Conservation (phyloP, 2,888 invertebrate genomes). For the Xestia sexstrigata region DNA sequence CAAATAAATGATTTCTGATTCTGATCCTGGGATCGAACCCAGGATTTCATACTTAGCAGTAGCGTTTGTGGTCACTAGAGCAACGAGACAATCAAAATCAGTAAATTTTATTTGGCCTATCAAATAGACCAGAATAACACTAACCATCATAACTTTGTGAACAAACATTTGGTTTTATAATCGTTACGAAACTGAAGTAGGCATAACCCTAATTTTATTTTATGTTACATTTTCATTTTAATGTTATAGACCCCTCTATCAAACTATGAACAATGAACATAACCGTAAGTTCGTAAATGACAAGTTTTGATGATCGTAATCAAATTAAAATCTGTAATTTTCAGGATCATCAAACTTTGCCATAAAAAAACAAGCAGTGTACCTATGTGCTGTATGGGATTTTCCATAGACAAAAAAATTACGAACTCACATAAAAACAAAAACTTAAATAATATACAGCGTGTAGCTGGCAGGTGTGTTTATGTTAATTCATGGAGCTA, state of each 20-base stretch:
- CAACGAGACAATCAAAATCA: neutral
- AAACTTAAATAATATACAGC: no score
- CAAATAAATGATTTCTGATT: no score
- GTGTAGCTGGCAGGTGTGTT: no score
- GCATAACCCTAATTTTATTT: neutral
- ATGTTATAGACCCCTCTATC: neutral
- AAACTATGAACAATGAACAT: constrained; percentile 3
- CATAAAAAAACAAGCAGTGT: neutral
- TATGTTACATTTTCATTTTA: neutral
- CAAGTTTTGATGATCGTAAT: neutral
- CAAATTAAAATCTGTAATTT: neutral
- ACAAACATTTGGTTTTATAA: neutral
- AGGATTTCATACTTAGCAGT: neutral
- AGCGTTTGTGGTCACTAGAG: neutral
- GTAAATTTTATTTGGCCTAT: neutral
- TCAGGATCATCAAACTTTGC: neutral
- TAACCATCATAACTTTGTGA: neutral
- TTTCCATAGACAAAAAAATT: no score
- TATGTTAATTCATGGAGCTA: no score
- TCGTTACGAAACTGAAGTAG: neutral
- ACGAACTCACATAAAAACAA: no score
- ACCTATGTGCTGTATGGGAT: no score
- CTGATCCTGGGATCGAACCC: neutral
- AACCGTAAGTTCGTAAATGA: neutral
- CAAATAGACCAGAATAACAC: neutral